A percentile compares a stretch with the other conserved stretches of the same genome.
phyloP scores from a whole-genome alignment of 2,797 vertebrate genomes.

The Anolis apletophallus region DNA sequence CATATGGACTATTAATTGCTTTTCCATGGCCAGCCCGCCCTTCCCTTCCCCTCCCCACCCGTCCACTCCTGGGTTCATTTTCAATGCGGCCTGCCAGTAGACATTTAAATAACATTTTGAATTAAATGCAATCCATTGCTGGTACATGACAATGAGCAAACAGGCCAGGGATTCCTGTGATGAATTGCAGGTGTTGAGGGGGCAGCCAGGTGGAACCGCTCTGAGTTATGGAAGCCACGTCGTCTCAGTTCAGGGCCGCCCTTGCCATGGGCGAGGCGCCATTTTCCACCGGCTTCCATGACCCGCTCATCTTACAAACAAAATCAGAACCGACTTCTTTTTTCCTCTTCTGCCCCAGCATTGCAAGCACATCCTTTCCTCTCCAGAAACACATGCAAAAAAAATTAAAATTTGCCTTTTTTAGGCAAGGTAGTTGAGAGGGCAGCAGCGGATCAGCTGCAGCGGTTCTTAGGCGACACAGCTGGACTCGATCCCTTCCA shows the following conservation, averaged over 20 bases:
- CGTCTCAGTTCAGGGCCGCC: conserved; percentile 25
- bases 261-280: conserved; percentile 8
- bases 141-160: conserved; percentile 36
- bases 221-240: conserved; percentile 47
- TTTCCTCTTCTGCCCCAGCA: too few relatives aligned
- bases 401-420: too few relatives aligned
- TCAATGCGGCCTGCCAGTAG: conserved; percentile 43
- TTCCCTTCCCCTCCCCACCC: background rate
- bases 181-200: conserved; percentile 37
- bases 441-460: too few relatives aligned
- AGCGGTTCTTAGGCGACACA: too few relatives aligned
- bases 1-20: conserved; percentile 25
- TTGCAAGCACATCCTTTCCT: too few relatives aligned
- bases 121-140: conserved; percentile 41
- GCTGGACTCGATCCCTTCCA: too few relatives aligned
- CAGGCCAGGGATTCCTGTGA: conserved; percentile 43
- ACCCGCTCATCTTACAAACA: background rate
- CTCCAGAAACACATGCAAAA: background rate
- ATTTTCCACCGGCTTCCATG: conserved; percentile 23
- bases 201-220: conserved; percentile 54
- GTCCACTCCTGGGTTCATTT: background rate
- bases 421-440: too few relatives aligned
- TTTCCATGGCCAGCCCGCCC: conserved; percentile 19
- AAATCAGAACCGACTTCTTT: too few relatives aligned
- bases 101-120: conserved; percentile 46